Conservation (phyloP, 2,797 vertebrate species). For the Gymnoscopelus microlampas region DNA sequence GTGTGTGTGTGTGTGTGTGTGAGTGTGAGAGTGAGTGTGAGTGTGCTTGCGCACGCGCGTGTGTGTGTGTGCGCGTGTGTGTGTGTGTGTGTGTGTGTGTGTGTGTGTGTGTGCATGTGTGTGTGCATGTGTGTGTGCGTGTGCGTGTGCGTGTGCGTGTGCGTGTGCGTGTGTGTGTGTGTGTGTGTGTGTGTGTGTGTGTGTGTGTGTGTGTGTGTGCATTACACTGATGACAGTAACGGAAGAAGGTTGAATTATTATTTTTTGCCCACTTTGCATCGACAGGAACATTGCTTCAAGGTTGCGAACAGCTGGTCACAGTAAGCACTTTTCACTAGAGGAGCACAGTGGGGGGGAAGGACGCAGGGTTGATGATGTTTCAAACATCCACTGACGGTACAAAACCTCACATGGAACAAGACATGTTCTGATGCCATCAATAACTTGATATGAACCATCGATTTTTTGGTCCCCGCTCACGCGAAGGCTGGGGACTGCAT, state of each 20-base stretch:
- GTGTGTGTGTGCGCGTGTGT: no score
- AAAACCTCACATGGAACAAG: conserved; percentile 37
- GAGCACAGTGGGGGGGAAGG: conserved; percentile 46
- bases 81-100: no score
- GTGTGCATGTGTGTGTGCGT: no score
- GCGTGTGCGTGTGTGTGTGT: no score
- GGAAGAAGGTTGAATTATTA: conserved; percentile 51
- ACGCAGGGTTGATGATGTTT: conserved; percentile 20
- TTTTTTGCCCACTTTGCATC: conserved; percentile 31
- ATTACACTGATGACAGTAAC: conserved; percentile 63
- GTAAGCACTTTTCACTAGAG: conserved; percentile 31
- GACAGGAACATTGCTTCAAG: conserved; percentile 30
- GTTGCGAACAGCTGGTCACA: conserved; percentile 41
- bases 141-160: no score
- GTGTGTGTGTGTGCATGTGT: no score
- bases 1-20: no score
- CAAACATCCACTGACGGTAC: conserved; percentile 39
- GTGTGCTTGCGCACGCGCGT: no score
- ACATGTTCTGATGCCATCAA: conserved; percentile 40
- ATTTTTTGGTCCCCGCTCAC: conserved; percentile 22
- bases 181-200: no score
- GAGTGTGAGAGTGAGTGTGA: no score
- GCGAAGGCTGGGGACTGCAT: not conserved
- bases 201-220: no score
- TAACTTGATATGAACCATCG: conserved; percentile 46